Evolutionary conservation across 2,797 vertebrate genomes (phyloP).

Genomic region (Heteromormyrus szaboi): DNA sequence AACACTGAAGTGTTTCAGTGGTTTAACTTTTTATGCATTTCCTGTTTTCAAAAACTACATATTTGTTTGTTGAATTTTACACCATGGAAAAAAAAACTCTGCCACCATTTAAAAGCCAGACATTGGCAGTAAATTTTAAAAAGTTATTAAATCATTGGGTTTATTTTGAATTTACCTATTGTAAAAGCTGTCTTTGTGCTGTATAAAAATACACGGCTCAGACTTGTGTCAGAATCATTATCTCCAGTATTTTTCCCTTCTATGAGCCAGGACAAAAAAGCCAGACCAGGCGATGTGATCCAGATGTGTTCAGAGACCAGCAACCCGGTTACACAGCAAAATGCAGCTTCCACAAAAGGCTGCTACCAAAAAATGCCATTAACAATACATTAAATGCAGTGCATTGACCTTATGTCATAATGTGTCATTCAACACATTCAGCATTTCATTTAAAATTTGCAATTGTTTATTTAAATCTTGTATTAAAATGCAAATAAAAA

Average conservation of each 20-base stretch:
- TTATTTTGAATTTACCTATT: conserved; percentile 33
- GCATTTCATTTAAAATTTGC: not conserved
- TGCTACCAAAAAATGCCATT: conserved; percentile 11
- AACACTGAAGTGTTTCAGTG: not conserved
- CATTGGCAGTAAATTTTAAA: not conserved
- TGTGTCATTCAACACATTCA: not conserved
- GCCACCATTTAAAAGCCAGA: not conserved
- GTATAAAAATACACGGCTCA: conserved; percentile 32
- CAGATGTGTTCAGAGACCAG: conserved; percentile 53
- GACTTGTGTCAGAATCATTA: conserved; percentile 55
- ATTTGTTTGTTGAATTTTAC: not conserved
- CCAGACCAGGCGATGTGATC: conserved; percentile 57
- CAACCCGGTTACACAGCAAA: conserved; percentile 38
- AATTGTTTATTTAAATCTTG: not conserved
- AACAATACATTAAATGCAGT: conserved; percentile 8
- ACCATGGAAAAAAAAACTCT: conserved; percentile 4
- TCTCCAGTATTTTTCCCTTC: conserved; percentile 62
- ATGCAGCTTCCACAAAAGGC: not conserved
- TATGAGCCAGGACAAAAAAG: conserved; percentile 53
- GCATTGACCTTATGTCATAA: not conserved
- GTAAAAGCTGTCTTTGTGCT: conserved; percentile 32
- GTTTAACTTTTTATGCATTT: not conserved
- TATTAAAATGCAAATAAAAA: not conserved
- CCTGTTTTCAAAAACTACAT: not conserved
- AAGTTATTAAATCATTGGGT: conserved; percentile 6